Evolutionary conservation across 2,113 vertebrate genomes (phyloP).

Genomic region (Aldabrachelys gigantea): DNA sequence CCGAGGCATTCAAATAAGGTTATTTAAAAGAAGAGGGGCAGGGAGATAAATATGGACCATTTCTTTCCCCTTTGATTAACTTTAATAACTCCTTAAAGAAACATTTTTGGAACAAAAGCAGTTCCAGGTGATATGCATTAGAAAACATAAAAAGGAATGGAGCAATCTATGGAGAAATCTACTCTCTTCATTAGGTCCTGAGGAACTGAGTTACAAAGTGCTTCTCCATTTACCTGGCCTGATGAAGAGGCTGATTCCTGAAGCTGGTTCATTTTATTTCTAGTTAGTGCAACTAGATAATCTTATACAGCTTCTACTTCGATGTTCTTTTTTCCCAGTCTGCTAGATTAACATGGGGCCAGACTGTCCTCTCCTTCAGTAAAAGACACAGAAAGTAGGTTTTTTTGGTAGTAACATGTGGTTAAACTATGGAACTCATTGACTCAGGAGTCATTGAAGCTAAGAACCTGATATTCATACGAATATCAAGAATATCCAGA

Average conservation of each 20-base stretch:
- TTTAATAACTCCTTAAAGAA: not conserved
- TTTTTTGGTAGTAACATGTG: not conserved
- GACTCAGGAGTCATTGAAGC: not conserved
- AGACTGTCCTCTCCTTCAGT: no score
- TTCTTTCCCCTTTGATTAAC: not conserved
- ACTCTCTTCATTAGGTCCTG: fast-evolving
- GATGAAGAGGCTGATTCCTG: not conserved
- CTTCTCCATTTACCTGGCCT: fast-evolving
- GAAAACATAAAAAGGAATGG: not conserved
- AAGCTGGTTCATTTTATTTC: not conserved
- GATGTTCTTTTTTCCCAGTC: fast-evolving
- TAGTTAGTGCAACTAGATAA: fast-evolving
- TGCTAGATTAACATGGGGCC: not conserved
- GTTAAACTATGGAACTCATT: not conserved
- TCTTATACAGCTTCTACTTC: not conserved
- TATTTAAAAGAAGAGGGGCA: not conserved
- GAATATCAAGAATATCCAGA: not conserved
- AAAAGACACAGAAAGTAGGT: not conserved
- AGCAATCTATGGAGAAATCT: no score
- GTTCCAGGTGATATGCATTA: fast-evolving
- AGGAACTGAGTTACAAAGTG: fast-evolving
- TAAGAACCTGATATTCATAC: not conserved
- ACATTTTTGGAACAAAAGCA: fast-evolving
- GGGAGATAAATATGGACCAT: not conserved
- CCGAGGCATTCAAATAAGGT: not conserved